These are phyloP conservation scores for Calyptommatus sinebrachiatus DNA, from an alignment of 2,113 vertebrate genomes.

Conservation along the genomic window DNA sequence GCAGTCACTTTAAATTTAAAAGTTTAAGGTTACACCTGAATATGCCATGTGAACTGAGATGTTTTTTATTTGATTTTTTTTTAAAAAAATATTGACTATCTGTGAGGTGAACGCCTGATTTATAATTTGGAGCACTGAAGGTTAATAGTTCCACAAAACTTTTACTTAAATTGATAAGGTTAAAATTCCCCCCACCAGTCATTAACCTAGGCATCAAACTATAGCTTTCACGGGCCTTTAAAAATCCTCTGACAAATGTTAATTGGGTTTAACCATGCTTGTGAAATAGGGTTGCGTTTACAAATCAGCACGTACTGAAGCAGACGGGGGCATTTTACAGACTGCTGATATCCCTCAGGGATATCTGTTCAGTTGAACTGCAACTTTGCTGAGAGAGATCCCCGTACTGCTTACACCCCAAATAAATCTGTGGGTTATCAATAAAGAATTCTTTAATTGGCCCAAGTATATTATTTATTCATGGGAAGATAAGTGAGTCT, in stretches of 20 bases:
- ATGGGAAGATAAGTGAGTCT: slow-evolving; percentile 47
- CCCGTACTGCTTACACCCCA: slow-evolving; percentile 5
- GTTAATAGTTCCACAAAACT: neutral
- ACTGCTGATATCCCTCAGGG: slow-evolving; percentile 26
- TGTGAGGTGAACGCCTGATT: neutral
- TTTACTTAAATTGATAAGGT: neutral
- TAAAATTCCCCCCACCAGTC: neutral
- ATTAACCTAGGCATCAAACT: slow-evolving; percentile 5
- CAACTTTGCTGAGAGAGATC: slow-evolving; percentile 21
- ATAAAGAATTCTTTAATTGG: slow-evolving; percentile 56
- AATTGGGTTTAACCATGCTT: slow-evolving; percentile 5
- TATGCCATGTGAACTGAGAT: neutral
- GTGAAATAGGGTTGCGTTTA: neutral
- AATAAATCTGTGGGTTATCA: slow-evolving; percentile 56
- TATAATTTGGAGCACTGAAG: slow-evolving; percentile 7
- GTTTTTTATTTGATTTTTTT: neutral
- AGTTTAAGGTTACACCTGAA: neutral
- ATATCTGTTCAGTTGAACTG: slow-evolving; percentile 20
- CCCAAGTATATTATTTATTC: slow-evolving; percentile 52
- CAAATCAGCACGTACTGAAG: neutral
- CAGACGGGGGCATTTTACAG: slow-evolving; percentile 12
- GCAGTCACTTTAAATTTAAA: neutral
- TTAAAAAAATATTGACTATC: neutral
- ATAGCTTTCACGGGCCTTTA: neutral
- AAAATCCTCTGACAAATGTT: neutral